A percentile compares a stretch with the other conserved stretches of the same genome.
These are phyloP conservation scores for Okapia johnstoni DNA, from an alignment of 2,113 vertebrate genomes.

Conservation along the genomic window DNA sequence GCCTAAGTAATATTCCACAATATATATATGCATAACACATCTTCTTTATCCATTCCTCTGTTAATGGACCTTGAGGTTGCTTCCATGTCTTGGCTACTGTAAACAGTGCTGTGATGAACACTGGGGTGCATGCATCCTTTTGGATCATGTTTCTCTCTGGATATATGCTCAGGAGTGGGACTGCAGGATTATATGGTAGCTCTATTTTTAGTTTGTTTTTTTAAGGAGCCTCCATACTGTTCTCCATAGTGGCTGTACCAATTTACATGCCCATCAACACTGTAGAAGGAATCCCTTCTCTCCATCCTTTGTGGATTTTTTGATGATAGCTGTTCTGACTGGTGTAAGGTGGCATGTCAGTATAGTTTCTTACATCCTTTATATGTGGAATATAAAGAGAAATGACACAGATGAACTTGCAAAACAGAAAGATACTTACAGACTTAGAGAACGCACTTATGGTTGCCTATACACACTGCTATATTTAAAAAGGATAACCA, in stretches of 20 bases:
- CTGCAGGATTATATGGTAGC: neutral
- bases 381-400: neutral
- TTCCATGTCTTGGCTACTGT: neutral
- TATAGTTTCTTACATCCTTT: neutral
- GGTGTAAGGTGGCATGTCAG: neutral
- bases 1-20: neutral
- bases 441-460: neutral
- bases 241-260: neutral
- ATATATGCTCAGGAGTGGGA: neutral
- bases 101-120: neutral
- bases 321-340: neutral
- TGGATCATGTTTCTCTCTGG: neutral
- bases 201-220: neutral
- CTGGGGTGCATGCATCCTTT: neutral
- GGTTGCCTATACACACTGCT: neutral
- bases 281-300: neutral
- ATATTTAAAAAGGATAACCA: neutral
- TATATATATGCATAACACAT: neutral
- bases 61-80: neutral
- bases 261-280: neutral
- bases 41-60: neutral
- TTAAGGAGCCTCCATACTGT: neutral
- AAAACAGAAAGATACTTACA: neutral
- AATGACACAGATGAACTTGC: neutral
- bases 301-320: neutral